These are phyloP conservation scores for Temnopleurus reevesii DNA, from an alignment of 53 echinoderm and acorn worm species.

Conservation along the genomic window DNA sequence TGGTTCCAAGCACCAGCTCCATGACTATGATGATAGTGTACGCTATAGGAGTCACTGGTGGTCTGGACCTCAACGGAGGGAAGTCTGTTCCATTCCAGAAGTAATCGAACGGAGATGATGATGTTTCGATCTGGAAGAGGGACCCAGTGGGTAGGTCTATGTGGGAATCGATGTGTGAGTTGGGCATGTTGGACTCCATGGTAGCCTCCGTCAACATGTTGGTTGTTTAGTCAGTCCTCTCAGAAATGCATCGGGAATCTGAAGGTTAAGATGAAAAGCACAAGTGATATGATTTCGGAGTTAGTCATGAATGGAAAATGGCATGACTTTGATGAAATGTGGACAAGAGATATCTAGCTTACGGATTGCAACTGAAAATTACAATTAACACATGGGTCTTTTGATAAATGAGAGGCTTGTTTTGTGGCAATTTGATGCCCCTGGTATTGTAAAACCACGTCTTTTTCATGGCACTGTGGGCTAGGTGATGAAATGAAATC, in stretches of 20 bases:
- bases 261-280: not conserved
- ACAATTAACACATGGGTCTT: too few relatives aligned
- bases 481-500: too few relatives aligned
- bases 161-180: not conserved
- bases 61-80: not conserved
- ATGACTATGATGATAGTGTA: conserved; percentile 50
- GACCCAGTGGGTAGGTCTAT: not conserved
- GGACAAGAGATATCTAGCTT: too few relatives aligned
- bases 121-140: not conserved
- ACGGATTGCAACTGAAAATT: too few relatives aligned
- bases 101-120: not conserved
- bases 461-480: too few relatives aligned
- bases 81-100: not conserved
- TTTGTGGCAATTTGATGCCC: too few relatives aligned
- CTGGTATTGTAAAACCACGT: too few relatives aligned
- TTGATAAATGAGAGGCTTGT: too few relatives aligned
- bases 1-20: conserved; percentile 31
- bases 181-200: not conserved
- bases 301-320: too few relatives aligned
- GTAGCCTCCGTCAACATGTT: not conserved
- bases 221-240: not conserved
- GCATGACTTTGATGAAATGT: too few relatives aligned
- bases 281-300: too few relatives aligned
- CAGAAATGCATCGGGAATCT: not conserved
- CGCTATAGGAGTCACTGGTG: conserved; percentile 1